Evolutionary conservation across 2,797 vertebrate species (phyloP).

Genomic region (Rachycentron canadum): DNA sequence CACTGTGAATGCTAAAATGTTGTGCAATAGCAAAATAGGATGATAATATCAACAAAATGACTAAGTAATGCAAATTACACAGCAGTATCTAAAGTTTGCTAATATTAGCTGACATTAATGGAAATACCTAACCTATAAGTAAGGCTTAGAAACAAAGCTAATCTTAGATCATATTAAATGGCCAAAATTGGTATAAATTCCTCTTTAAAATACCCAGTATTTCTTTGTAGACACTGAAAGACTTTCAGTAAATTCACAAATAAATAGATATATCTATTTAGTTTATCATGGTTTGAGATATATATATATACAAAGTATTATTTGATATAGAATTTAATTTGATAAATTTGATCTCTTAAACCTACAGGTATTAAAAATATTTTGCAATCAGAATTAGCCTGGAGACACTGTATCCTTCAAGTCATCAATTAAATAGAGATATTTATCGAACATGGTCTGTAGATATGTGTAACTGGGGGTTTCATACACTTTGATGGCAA

Average conservation of each 20-base stretch:
- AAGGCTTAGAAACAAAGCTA: background rate
- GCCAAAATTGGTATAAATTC: background rate
- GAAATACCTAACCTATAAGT: background rate
- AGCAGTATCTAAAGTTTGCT: background rate
- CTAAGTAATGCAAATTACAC: background rate
- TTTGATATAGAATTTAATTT: too few species aligned
- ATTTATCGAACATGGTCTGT: background rate
- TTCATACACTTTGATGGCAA: background rate
- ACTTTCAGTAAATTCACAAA: background rate
- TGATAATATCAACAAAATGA: background rate
- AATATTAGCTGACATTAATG: slow-evolving; percentile 1
- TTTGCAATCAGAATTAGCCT: background rate
- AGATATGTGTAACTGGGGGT: background rate
- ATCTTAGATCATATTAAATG: background rate
- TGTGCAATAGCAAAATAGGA: background rate
- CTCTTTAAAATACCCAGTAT: background rate
- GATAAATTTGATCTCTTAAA: background rate
- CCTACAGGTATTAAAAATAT: background rate
- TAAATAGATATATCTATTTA: too few species aligned
- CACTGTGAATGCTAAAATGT: background rate
- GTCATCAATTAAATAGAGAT: background rate
- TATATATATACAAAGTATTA: too few species aligned
- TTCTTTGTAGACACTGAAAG: background rate
- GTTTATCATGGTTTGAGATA: too few species aligned
- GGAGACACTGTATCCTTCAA: background rate